phyloP scores from a whole-genome alignment of 2,888 invertebrate genomes.

The Oscheius sp. region DNA sequence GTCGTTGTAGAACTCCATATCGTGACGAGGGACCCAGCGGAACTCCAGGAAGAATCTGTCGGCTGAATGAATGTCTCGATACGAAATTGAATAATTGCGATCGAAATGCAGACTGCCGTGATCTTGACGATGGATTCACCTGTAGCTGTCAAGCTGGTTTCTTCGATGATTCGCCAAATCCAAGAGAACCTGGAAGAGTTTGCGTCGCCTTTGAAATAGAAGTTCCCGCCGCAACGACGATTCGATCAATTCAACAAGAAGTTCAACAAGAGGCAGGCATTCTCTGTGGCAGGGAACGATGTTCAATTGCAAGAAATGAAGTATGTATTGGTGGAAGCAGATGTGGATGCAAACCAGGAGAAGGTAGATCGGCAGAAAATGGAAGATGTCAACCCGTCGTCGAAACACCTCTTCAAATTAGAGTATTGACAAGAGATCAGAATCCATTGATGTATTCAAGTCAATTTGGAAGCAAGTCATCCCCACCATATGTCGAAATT shows the following conservation, averaged over 20 bases:
- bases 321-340: slow-evolving; percentile 67
- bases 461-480: slow-evolving; percentile 58
- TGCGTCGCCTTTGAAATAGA: slow-evolving; percentile 39
- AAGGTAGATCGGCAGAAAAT: slow-evolving; percentile 55
- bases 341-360: slow-evolving; percentile 68
- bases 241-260: slow-evolving; percentile 57
- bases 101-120: slow-evolving; percentile 68
- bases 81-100: slow-evolving; percentile 61
- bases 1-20: slow-evolving; percentile 66
- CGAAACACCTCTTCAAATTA: slow-evolving; percentile 58
- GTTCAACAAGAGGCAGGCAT: slow-evolving; percentile 44
- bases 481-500: slow-evolving; percentile 66
- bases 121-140: slow-evolving; percentile 64
- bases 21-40: slow-evolving; percentile 56
- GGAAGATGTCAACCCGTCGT: slow-evolving; percentile 52
- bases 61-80: slow-evolving; percentile 65
- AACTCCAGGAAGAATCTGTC: slow-evolving; percentile 64
- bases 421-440: slow-evolving; percentile 57
- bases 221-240: slow-evolving; percentile 61
- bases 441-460: slow-evolving; percentile 66
- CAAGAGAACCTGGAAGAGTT: slow-evolving; percentile 52
- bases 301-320: slow-evolving; percentile 46
- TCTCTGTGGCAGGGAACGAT: slow-evolving; percentile 59
- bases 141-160: slow-evolving; percentile 65
- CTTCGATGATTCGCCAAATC: slow-evolving; percentile 61